Base-by-base conservation (phyloP, 2,888 invertebrate species). In the Panzeria rudis region DNA sequence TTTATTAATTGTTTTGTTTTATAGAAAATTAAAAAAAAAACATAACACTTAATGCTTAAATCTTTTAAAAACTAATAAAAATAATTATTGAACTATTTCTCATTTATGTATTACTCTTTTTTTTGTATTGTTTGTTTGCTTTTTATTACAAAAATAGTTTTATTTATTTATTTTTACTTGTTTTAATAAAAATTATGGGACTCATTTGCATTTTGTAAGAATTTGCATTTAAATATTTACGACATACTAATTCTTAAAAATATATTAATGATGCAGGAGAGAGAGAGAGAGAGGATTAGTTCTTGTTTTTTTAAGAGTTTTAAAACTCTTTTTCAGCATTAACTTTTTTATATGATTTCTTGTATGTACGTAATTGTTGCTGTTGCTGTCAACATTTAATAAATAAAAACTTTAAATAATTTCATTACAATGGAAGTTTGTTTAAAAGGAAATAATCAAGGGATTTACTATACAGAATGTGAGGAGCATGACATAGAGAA, bases 1-100 rank as follows among this genome's bases (percentile, higher is more conserved):
- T 59, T 76, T 66, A 29, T 71, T 83, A 54, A 56, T 75, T 76
- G 84, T 50, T 84, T 78, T 81, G 76, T 77, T 77, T 84, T 81
- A 64, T 41, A 73, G 66, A 79, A 79, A 83, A 56, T 61, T 56
- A 71, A 69, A 84, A 80, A 82, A 69, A 84, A 80, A 82, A 82
- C 82, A 82, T 82, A 85, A 85, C 85, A 85, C 85, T 85, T 85
- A 85, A 85, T 75, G 64, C 64, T 75, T 82, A 85, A 79, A 73
- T 85, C 62, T 11, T 56, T 62, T 76, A 66, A 59, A 47, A 75
- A 79, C 82, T 85, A 85, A 82, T 72, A 76, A 64, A 79, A 73
- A 66, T 84, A 41, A 75, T 85, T 85, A 82, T 79, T 85, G 78
- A 85, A 82, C 85, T 85, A 85, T 85, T 85, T 85, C 81, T 71